phyloP scores from a whole-genome alignment of 1,140 invertebrate species.

The Zelostemma sp. region DNA sequence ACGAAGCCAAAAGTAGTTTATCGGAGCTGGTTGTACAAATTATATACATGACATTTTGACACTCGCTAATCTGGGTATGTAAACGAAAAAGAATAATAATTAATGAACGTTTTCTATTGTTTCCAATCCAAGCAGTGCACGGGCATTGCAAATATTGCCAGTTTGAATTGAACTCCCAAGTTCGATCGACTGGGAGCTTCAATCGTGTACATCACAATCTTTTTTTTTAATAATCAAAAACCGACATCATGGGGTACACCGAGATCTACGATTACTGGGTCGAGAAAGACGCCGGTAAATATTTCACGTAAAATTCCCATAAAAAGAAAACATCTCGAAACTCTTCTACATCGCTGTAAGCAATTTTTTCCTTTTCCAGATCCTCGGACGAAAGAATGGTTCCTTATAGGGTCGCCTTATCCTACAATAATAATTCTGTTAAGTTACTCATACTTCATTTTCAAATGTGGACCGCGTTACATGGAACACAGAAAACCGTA shows the following conservation, averaged over 20 bases:
- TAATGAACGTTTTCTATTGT: constrained; percentile 38
- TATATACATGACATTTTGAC: no score
- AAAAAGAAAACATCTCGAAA: neutral
- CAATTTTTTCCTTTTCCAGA: constrained; percentile 55
- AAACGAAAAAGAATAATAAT: constrained; percentile 26
- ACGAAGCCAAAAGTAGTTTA: no score
- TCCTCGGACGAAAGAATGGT: constrained; percentile 71
- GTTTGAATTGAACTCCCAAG: constrained; percentile 9
- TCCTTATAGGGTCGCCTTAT: constrained; percentile 70
- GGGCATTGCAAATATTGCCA: neutral
- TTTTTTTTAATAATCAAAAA: neutral
- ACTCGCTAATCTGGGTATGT: neutral
- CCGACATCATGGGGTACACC: constrained; percentile 3
- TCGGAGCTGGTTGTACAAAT: no score
- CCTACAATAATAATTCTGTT: constrained; percentile 68
- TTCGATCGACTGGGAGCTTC: constrained; percentile 14
- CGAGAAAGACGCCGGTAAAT: constrained; percentile 26
- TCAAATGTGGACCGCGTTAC: constrained; percentile 69
- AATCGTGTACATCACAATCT: no score
- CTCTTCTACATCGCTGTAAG: neutral
- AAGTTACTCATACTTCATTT: constrained; percentile 69
- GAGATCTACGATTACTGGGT: constrained; percentile 16
- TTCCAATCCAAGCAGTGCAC: constrained; percentile 13
- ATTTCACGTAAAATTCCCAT: neutral
- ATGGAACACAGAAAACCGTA: constrained; percentile 75